Conservation (phyloP, 2,888 invertebrate genomes). For the Chouioia cunea region DNA sequence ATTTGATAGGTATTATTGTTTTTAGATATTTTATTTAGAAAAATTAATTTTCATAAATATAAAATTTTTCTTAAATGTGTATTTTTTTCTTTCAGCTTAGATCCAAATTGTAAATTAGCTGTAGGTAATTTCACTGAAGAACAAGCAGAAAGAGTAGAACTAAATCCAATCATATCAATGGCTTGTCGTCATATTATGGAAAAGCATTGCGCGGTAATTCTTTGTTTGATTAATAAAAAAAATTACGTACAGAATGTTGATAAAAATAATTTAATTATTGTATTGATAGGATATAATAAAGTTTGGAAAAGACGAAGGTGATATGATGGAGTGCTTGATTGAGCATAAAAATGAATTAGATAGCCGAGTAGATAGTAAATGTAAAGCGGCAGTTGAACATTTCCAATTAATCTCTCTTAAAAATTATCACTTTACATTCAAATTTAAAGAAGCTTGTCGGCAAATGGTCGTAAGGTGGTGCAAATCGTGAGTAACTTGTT, state of each 20-base stretch:
- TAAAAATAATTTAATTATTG: conserved; percentile 24
- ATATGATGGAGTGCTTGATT: conserved; percentile 94
- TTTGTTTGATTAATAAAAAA: conserved; percentile 4
- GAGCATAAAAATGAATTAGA: conserved; percentile 90
- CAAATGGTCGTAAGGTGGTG: conserved; percentile 79
- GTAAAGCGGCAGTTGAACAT: conserved; percentile 95
- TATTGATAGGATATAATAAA: conserved; percentile 72
- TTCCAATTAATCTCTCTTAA: conserved; percentile 94
- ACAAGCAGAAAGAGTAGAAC: conserved; percentile 87
- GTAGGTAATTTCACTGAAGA: conserved; percentile 90
- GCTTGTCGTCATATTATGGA: conserved; percentile 86
- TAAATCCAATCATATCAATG: conserved; percentile 90
- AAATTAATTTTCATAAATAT: too few relatives aligned
- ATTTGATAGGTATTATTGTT: conserved; percentile 71
- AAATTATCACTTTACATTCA: conserved; percentile 92
- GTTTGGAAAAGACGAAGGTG: conserved; percentile 83
- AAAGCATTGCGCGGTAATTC: conserved; percentile 75
- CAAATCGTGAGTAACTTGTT: conserved; percentile 62
- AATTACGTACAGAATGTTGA: conserved; percentile 3
- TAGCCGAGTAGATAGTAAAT: conserved; percentile 83
- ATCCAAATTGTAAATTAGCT: conserved; percentile 78
- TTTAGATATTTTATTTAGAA: conserved; percentile 14
- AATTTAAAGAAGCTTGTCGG: conserved; percentile 95
- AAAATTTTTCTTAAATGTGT: not conserved
- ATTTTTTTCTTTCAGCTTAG: conserved; percentile 53